A percentile compares a stretch with the other conserved stretches of the same genome.
phyloP scores from a whole-genome alignment of 2,888 invertebrate species.

The Polietes domitor region DNA sequence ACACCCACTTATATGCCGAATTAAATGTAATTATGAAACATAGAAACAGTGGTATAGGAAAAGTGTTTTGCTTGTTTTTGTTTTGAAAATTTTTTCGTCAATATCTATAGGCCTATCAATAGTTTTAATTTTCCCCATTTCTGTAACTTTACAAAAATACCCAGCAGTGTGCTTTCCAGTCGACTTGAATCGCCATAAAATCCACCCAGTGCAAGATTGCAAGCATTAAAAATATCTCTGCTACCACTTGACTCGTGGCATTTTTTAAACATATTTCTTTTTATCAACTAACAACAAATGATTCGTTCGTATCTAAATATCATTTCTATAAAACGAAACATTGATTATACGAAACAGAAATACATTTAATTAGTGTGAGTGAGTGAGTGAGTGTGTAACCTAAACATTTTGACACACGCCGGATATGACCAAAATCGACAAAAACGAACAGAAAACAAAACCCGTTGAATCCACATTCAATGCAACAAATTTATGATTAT shows the following conservation, averaged over 20 bases:
- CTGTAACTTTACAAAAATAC: too few relatives aligned
- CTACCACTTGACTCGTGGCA: conserved; percentile 5
- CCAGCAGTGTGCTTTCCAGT: too few relatives aligned
- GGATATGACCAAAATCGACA: conserved; percentile 66
- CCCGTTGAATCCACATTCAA: conserved; percentile 41
- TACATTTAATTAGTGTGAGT: conserved; percentile 13
- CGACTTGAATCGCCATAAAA: too few relatives aligned
- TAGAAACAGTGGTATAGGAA: too few relatives aligned
- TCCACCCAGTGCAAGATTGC: too few relatives aligned
- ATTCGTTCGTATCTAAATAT: conserved; percentile 18
- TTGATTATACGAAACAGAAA: conserved; percentile 28
- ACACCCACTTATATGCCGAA: too few relatives aligned
- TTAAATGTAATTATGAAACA: too few relatives aligned
- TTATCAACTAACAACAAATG: conserved; percentile 21
- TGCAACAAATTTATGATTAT: conserved; percentile 50
- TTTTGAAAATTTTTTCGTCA: too few relatives aligned
- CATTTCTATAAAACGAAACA: neutral
- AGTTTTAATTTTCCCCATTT: too few relatives aligned
- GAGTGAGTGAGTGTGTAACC: neutral
- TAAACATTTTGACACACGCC: conserved; percentile 68
- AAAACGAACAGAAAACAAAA: conserved; percentile 40
- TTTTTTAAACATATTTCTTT: neutral
- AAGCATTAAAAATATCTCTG: too few relatives aligned
- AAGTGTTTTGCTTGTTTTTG: too few relatives aligned
- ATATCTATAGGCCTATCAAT: too few relatives aligned